Conservation (phyloP, 2,797 vertebrate genomes). For the Thamnophis elegans region DNA sequence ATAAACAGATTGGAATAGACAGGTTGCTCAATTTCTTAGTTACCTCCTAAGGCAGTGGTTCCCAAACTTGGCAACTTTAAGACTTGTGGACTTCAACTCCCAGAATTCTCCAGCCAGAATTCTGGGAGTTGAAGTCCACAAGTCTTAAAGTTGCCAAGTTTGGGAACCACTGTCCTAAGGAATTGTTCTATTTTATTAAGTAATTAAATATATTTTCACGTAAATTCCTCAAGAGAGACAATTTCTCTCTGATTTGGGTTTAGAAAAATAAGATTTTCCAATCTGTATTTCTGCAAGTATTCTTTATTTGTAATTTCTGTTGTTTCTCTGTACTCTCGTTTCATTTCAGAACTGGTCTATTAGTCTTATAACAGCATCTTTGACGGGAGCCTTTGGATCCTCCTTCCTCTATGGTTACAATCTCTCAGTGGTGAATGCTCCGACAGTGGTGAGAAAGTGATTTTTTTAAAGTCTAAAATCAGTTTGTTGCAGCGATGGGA, state of each 20-base stretch:
- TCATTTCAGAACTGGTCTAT: slow-evolving; percentile 74
- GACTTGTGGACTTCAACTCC: no score
- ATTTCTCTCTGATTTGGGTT: neutral
- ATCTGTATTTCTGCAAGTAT: neutral
- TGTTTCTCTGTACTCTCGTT: neutral
- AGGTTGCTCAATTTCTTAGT: neutral
- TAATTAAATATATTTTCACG: neutral
- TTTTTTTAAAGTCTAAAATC: neutral
- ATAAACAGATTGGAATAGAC: neutral
- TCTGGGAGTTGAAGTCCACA: no score
- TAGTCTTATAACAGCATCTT: slow-evolving; percentile 80
- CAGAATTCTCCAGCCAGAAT: no score
- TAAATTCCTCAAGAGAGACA: neutral
- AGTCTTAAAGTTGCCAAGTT: no score
- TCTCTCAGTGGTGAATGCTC: slow-evolving; percentile 93
- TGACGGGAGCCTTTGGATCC: slow-evolving; percentile 87
- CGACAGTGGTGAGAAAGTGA: slow-evolving; percentile 79
- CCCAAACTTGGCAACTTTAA: no score
- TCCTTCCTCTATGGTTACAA: slow-evolving; percentile 96
- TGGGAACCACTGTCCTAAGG: no score
- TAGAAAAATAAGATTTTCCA: neutral
- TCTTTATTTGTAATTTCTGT: neutral
- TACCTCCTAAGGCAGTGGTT: no score
- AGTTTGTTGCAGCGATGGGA: neutral
- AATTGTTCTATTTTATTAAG: neutral